These are phyloP conservation scores for Holacanthus passer DNA, from an alignment of 2,113 vertebrate genomes.

Conservation along the genomic window DNA sequence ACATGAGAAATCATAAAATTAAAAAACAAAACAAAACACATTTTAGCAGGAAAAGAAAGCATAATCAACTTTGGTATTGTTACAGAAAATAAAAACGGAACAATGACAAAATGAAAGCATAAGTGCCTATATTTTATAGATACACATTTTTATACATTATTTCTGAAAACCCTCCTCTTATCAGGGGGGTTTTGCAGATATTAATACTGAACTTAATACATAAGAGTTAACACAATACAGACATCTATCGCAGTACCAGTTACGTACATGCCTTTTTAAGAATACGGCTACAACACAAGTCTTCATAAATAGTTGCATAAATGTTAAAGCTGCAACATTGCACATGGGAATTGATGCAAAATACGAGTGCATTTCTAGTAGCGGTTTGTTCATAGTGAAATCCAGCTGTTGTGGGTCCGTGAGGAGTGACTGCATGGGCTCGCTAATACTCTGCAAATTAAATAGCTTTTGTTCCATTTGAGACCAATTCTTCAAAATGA, in stretches of 20 bases:
- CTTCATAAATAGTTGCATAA: constrained; percentile 99
- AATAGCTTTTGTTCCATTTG: constrained; percentile 72
- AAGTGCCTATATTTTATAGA: constrained; percentile 82
- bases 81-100: constrained; percentile 75
- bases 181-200: constrained; percentile 58
- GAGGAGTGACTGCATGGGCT: constrained; percentile 64
- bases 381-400: constrained; percentile 80
- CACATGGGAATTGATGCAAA: constrained; percentile 93
- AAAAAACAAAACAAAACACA: constrained; percentile 25
- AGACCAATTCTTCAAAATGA: constrained; percentile 80
- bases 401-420: constrained; percentile 18
- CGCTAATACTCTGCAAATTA: constrained; percentile 74
- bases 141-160: constrained; percentile 80
- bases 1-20: constrained; percentile 63
- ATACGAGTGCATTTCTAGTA: constrained; percentile 93
- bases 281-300: constrained; percentile 98
- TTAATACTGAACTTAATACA: constrained; percentile 87
- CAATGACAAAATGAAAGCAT: constrained; percentile 75
- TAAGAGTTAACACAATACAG: constrained; percentile 89
- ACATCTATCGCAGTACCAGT: constrained; percentile 90
- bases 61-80: constrained; percentile 85
- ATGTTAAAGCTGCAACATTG: constrained; percentile 99
- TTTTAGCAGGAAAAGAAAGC: constrained; percentile 72
- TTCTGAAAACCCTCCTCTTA: constrained; percentile 50
- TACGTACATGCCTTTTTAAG: constrained; percentile 95